Percentiles rank a stretch among this genome's conserved stretches.
Evolutionary conservation across 2,888 invertebrate genomes (phyloP).

Genomic region (Chalcis sispes): DNA sequence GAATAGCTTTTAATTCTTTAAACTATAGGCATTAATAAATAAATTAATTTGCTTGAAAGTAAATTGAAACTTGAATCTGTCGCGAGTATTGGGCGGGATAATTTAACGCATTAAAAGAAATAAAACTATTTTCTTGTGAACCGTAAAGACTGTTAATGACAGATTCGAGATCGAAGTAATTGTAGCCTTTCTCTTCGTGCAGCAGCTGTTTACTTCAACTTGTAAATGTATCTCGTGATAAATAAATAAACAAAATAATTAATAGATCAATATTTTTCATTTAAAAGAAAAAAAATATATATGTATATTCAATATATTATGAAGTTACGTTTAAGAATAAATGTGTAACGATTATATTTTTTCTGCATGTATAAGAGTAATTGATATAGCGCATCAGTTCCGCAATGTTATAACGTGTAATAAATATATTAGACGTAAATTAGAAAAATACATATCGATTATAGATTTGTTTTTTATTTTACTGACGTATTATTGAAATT

Average conservation of each 20-base stretch:
- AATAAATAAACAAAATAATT: not conserved
- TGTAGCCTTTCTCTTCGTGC: constrained; percentile 6
- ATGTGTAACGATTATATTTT: constrained; percentile 46
- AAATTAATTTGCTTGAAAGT: constrained; percentile 33
- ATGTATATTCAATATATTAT: constrained; percentile 35
- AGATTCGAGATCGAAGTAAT: constrained; percentile 19
- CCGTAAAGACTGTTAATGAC: constrained; percentile 32
- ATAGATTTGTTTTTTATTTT: constrained; percentile 38
- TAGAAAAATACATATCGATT: constrained; percentile 46
- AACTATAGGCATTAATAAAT: constrained; percentile 7
- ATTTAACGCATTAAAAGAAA: not conserved
- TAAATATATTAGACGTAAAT: constrained; percentile 36
- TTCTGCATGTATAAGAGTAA: constrained; percentile 33
- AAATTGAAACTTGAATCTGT: constrained; percentile 23
- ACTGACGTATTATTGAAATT: constrained; percentile 14
- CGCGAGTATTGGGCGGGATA: not conserved
- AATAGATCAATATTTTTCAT: too few species aligned
- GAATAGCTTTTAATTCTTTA: constrained; percentile 31
- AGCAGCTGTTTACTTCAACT: constrained; percentile 23
- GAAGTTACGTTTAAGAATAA: constrained; percentile 19
- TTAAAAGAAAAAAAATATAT: constrained; percentile 10
- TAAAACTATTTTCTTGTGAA: constrained; percentile 48
- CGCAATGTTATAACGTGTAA: constrained; percentile 41
- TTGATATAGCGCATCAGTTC: constrained; percentile 24
- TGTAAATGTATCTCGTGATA: constrained; percentile 21